Evolutionary conservation across 2,797 vertebrate species (phyloP), one percentile per base, ranked within the genome.

Genomic region (Antennarius maculatus): DNA sequence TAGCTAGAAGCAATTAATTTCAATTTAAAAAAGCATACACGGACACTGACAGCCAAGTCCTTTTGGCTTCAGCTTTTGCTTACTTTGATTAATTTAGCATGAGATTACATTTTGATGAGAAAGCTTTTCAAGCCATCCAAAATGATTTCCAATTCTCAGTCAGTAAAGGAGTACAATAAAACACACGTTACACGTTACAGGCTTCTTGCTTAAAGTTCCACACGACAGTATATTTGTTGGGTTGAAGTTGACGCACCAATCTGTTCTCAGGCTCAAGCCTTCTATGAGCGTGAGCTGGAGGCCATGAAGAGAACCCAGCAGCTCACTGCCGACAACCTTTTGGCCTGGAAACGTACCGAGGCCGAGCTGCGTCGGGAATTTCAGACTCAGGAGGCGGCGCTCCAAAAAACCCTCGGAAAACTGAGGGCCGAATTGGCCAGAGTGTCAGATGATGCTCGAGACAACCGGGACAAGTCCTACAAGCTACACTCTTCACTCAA

Each of bases 291-390:
- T 0, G 97, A 99, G 86, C 93, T 99, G 69, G 97, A 99, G 80
- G 96, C 95, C 82, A 95, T 99, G 94, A 98, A 97, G 93, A 92
- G 97, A 53, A 97, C 97, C 5, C 97, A 99, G 84, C 95, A 97
- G 85, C 96, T 98, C 81, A 97, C 97, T 3, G 95, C 96, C 0
- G 97, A 99, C 86, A 98, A 96, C 86, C 89, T 98, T 45, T 87
- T 97, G 88, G 94, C 95, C 8, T 98, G 96, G 93, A 98, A 97
- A 91, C 96, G 97, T 84, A 99, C 97, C 3, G 97, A 99, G 91
- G 90, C 93, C 0, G 96, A 98, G 62, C 92, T 99, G 76, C 93
- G 95, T 76, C 95, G 94, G 74, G 97, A 99, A 81, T 98, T 99
- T 69, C 97, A 99, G 88, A 92, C 88, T 28, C 97, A 99, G 91